Evolutionary conservation across 2,113 vertebrate species (phyloP).

Genomic region (Excalfactoria chinensis): DNA sequence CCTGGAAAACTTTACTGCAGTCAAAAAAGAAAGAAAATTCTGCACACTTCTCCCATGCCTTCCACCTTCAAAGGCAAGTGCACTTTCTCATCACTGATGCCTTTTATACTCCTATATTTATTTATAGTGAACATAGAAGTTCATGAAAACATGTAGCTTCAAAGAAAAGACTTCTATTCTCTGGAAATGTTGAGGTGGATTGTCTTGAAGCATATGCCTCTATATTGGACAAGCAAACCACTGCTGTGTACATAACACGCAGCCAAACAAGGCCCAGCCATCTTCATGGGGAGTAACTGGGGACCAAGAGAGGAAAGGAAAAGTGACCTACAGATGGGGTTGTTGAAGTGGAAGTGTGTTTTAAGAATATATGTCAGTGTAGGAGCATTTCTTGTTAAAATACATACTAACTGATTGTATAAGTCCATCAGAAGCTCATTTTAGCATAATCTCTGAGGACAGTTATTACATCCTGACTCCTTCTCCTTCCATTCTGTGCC

Average conservation of each 20-base stretch:
- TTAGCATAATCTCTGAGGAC: neutral
- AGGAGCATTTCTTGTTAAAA: neutral
- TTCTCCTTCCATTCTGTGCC: neutral
- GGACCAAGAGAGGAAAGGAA: neutral
- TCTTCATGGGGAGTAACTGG: neutral
- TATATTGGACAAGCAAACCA: neutral
- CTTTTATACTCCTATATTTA: slow-evolving; percentile 18
- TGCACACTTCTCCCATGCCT: neutral
- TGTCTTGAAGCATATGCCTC: neutral
- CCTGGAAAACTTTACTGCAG: neutral
- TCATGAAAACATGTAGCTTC: neutral
- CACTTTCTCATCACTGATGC: neutral
- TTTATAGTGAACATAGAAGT: slow-evolving; percentile 20
- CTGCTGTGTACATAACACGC: neutral
- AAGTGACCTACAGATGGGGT: neutral
- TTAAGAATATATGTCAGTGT: neutral
- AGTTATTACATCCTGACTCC: neutral
- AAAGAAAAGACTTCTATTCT: slow-evolving; percentile 31
- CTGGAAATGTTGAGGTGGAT: slow-evolving; percentile 12
- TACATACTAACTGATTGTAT: neutral
- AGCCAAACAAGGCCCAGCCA: neutral
- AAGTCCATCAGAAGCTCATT: neutral
- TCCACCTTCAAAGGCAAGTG: slow-evolving; percentile 28
- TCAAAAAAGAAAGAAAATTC: slow-evolving; percentile 32
- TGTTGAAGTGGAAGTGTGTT: neutral